These are phyloP conservation scores for Tipula unca DNA, from an alignment of 2,888 invertebrate genomes.

Conservation along the genomic window DNA sequence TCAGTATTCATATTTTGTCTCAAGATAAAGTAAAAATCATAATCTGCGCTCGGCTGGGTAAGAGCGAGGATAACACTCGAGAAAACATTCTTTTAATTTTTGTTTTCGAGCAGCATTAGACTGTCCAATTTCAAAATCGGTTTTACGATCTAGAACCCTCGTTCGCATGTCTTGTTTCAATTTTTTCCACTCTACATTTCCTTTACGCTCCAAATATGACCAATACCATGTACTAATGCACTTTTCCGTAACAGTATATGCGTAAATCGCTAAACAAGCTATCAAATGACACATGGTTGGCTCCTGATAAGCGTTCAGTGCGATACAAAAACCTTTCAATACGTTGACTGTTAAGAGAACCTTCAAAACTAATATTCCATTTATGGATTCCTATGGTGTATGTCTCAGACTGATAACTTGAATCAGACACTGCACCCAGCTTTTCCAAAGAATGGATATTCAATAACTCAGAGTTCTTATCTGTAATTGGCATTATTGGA, in stretches of 20 bases:
- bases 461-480: too few species aligned
- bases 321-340: not conserved
- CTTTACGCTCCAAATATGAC: not conserved
- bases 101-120: not conserved
- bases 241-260: not conserved
- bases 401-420: too few species aligned
- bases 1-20: not conserved
- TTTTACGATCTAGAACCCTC: not conserved
- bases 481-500: too few species aligned
- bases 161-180: not conserved
- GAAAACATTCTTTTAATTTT: not conserved
- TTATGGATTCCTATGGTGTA: not conserved
- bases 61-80: not conserved
- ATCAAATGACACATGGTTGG: not conserved
- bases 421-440: too few species aligned
- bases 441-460: too few species aligned
- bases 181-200: not conserved
- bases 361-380: not conserved
- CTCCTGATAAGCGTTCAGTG: not conserved
- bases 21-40: not conserved
- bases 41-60: not conserved
- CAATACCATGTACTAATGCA: not conserved
- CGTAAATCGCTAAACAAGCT: not conserved
- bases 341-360: not conserved
- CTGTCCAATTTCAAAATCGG: too few species aligned